A percentile compares a stretch with the other conserved stretches of the same genome.
Conservation (phyloP, 2,113 vertebrate species). For the Heteronetta atricapilla region DNA sequence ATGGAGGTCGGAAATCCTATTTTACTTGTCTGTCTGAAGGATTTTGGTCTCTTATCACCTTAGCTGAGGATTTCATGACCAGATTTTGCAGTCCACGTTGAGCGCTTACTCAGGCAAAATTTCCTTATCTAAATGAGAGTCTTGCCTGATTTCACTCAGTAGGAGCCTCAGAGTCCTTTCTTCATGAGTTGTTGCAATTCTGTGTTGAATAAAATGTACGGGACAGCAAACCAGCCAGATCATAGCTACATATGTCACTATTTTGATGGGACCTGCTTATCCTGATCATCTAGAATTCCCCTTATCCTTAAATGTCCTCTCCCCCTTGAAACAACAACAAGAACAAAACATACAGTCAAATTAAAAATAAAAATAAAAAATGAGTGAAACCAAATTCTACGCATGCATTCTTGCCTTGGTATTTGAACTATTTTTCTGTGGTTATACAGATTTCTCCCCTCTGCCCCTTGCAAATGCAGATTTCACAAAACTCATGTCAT, state of each 20-base stretch:
- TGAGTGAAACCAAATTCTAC: neutral
- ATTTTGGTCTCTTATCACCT: slow-evolving; percentile 54
- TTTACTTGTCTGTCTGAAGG: slow-evolving; percentile 65
- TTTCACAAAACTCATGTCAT: neutral
- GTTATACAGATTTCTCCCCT: neutral
- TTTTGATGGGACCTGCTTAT: neutral
- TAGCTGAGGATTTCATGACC: slow-evolving; percentile 43
- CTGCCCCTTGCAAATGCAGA: neutral
- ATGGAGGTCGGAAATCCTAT: slow-evolving; percentile 46
- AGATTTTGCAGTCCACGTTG: neutral
- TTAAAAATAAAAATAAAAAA: neutral
- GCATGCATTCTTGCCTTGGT: neutral
- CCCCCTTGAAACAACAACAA: neutral
- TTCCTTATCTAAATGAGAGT: neutral
- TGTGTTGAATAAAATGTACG: neutral
- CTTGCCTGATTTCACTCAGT: neutral
- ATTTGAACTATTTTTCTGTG: neutral
- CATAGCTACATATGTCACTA: neutral
- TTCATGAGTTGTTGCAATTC: neutral
- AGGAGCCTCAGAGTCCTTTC: neutral
- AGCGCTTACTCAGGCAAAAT: slow-evolving; percentile 33
- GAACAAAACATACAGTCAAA: neutral
- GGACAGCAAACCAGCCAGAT: neutral
- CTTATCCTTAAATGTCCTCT: neutral
- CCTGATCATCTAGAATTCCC: neutral